Evolutionary conservation across 2,113 vertebrate genomes (phyloP).

Genomic region (Carettochelys insculpta): DNA sequence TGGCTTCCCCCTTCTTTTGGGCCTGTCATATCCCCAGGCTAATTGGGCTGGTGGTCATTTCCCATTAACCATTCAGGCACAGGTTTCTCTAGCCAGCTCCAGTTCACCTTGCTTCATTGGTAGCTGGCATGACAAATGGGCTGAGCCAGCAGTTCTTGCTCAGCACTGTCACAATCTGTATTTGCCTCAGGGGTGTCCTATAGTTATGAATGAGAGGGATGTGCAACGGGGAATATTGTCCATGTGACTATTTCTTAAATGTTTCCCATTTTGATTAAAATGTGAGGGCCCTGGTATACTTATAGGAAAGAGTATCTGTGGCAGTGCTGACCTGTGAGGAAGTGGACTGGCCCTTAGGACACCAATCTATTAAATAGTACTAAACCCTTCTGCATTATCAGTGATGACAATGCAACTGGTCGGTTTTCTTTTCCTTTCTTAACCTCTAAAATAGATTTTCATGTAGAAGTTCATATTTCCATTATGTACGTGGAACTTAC

Average conservation of each 20-base stretch:
- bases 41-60: too few relatives aligned
- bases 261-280: neutral
- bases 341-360: neutral
- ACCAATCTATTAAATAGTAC: neutral
- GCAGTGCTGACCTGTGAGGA: fast-evolving
- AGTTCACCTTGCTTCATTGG: too few relatives aligned
- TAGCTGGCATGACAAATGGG: too few relatives aligned
- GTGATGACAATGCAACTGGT: neutral
- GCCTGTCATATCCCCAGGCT: too few relatives aligned
- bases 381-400: neutral
- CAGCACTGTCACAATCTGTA: neutral
- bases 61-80: too few relatives aligned
- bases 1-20: too few relatives aligned
- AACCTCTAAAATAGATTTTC: neutral
- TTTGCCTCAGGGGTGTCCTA: neutral
- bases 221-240: neutral
- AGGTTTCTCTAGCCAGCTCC: too few relatives aligned
- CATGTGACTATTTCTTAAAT: neutral
- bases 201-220: neutral
- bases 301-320: neutral
- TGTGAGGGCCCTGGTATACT: fast-evolving
- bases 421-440: neutral
- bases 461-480: neutral
- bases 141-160: too few relatives aligned
- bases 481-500: neutral